A percentile compares a stretch with the other conserved stretches of the same genome.
Evolutionary conservation across 1,140 invertebrate genomes (phyloP).

Genomic region (Proales similis): DNA sequence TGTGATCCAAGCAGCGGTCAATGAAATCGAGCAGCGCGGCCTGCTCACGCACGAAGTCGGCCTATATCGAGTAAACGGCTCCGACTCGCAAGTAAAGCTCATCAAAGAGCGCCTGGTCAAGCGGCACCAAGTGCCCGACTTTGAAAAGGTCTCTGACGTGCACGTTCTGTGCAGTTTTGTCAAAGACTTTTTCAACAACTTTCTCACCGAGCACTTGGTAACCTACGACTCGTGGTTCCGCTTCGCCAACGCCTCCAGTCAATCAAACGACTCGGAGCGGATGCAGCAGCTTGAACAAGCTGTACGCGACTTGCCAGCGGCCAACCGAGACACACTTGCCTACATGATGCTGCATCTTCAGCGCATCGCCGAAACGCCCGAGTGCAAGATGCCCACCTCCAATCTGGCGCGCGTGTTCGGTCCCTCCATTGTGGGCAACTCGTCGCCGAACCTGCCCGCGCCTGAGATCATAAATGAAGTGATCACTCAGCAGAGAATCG

Average conservation of each 20-base stretch:
- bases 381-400: slow-evolving; percentile 26
- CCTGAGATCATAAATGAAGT: slow-evolving; percentile 37
- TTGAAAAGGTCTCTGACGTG: slow-evolving; percentile 12
- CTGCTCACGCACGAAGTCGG: slow-evolving; percentile 34
- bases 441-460: slow-evolving; percentile 12
- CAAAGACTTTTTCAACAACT: slow-evolving; percentile 37
- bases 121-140: slow-evolving; percentile 18
- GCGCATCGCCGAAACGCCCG: slow-evolving; percentile 4
- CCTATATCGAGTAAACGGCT: slow-evolving; percentile 34
- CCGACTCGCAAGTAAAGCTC: slow-evolving; percentile 14
- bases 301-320: slow-evolving; percentile 33
- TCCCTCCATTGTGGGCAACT: slow-evolving; percentile 32
- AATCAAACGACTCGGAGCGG: neutral
- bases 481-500: slow-evolving; percentile 19
- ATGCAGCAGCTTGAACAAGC: neutral
- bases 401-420: slow-evolving; percentile 32
- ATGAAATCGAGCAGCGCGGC: slow-evolving; percentile 37
- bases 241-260: slow-evolving; percentile 12
- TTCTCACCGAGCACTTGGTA: slow-evolving; percentile 34
- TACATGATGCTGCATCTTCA: slow-evolving; percentile 38
- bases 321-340: slow-evolving; percentile 32
- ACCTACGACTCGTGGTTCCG: slow-evolving; percentile 29
- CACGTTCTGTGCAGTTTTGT: slow-evolving; percentile 25
- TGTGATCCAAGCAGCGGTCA: slow-evolving; percentile 5
- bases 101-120: slow-evolving; percentile 17